Evolutionary conservation across 1,140 invertebrate species (phyloP), one percentile per base, ranked within the genome.

Genomic region (Drosophila rufa): DNA sequence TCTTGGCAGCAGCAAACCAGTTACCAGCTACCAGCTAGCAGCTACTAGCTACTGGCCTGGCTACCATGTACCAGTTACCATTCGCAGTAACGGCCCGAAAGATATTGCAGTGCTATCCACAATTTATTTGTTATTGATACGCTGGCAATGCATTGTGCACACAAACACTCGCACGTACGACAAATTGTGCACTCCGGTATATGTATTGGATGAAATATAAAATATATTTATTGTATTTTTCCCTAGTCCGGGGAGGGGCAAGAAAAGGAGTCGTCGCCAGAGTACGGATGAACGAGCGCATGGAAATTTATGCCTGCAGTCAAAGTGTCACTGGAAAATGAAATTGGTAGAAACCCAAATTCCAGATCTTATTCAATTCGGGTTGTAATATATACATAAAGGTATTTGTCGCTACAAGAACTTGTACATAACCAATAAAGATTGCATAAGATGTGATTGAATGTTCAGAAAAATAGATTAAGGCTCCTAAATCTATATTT

Each of bases 61-160:
- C 11, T 65, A 17, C 19, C 62, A 65, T 27, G 22, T 43, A 61
- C 19, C 40, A 61, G 53, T 25, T 57, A 69, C 33, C 62, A 43
- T 25, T 45, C 12, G 45, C 69, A 47, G 57, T 62, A 62, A 67
- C 65, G 58, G 58, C 38, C 60, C 68, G 27, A 65, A 61, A 85
- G 68, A 85, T 85, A 82, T 86, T 86, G 79, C 79, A 87, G 75
- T 79, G 75, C 82, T 74, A 87, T 86, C 60, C 65, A 61, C 45
- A 86, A 86, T 85, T 82, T 85, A 79, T 85, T 79, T 81, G 74
- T 56, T 71, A 86, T 86, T 81, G 83, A 86, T 87, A 87, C 66
- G 60, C 46, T 68, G 38, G 57, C 79, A 85, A 55, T 78, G 73
- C 79, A 86, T 67, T 78, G 65, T 27, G 53, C 50, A 59, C 43